These are phyloP conservation scores for Palaemon carinicauda DNA, from an alignment of 1,140 invertebrate species.

Conservation along the genomic window DNA sequence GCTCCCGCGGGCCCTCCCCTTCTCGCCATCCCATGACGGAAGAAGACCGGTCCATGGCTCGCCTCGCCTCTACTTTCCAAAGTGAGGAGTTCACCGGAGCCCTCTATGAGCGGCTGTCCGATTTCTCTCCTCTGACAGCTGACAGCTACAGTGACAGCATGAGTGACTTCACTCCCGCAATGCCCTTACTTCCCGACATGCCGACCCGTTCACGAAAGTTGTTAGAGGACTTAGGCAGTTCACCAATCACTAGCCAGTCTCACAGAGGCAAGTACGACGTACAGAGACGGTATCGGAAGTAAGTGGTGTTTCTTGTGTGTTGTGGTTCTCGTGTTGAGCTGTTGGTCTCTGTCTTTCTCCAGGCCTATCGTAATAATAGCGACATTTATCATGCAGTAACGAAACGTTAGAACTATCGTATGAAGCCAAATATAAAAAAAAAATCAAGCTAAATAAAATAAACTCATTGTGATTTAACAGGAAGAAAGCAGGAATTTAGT, in stretches of 20 bases:
- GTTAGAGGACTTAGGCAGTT: constrained; percentile 71
- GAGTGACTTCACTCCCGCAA: constrained; percentile 70
- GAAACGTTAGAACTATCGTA: constrained; percentile 50
- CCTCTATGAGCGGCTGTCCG: constrained; percentile 65
- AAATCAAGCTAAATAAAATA: constrained; percentile 26
- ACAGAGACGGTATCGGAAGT: constrained; percentile 59
- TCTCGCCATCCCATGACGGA: constrained; percentile 63
- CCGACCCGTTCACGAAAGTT: constrained; percentile 71
- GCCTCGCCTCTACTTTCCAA: constrained; percentile 69
- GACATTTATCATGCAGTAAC: constrained; percentile 12
- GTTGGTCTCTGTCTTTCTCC: background rate
- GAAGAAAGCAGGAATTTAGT: constrained; percentile 23
- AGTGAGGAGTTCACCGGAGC: constrained; percentile 66
- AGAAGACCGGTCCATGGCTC: constrained; percentile 68
- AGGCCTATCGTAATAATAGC: constrained; percentile 1
- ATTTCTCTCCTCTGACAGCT: constrained; percentile 66
- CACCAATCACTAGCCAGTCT: constrained; percentile 65
- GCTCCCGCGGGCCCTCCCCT: constrained; percentile 56
- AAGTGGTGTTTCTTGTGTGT: constrained; percentile 46
- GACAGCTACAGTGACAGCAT: constrained; percentile 63
- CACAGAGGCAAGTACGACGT: constrained; percentile 60
- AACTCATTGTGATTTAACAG: constrained; percentile 37
- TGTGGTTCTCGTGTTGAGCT: constrained; percentile 33
- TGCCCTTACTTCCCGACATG: constrained; percentile 74
- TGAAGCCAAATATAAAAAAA: constrained; percentile 30